Conservation (phyloP, 2,113 vertebrate genomes). For the Accipiter cooperii region DNA sequence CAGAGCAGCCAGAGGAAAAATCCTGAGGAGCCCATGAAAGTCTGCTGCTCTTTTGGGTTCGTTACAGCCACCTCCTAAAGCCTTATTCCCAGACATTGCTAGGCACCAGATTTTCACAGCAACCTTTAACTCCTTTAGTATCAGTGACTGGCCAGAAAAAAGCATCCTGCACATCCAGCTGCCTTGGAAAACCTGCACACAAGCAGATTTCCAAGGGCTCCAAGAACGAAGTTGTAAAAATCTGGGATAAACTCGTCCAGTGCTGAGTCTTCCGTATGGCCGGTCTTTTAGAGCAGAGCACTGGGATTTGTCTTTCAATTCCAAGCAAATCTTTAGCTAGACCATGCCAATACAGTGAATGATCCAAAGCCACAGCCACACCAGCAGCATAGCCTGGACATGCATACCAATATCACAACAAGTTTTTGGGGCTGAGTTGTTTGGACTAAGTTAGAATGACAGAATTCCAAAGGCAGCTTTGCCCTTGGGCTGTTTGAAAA, state of each 20-base stretch:
- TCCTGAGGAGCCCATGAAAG: neutral
- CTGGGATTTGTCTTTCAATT: neutral
- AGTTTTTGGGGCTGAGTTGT: neutral
- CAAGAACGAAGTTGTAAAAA: neutral
- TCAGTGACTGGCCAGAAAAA: neutral
- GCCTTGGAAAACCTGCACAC: neutral
- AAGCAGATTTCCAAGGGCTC: neutral
- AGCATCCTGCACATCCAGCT: neutral
- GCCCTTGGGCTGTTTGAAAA: neutral
- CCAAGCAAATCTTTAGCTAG: neutral
- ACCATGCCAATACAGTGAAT: neutral
- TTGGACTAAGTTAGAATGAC: neutral
- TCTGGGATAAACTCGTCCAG: neutral
- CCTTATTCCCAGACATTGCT: neutral
- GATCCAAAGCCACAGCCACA: neutral
- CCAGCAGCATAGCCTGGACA: rapidly evolving
- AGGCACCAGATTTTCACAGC: neutral
- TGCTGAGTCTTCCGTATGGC: neutral
- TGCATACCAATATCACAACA: neutral
- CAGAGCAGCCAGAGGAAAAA: neutral
- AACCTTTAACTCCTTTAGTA: neutral
- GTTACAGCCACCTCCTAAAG: neutral
- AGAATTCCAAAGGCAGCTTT: neutral
- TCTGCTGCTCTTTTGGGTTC: neutral
- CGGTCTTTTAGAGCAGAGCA: neutral